Conservation (phyloP, 2,113 vertebrate species). For the Psittacara wagleri region DNA sequence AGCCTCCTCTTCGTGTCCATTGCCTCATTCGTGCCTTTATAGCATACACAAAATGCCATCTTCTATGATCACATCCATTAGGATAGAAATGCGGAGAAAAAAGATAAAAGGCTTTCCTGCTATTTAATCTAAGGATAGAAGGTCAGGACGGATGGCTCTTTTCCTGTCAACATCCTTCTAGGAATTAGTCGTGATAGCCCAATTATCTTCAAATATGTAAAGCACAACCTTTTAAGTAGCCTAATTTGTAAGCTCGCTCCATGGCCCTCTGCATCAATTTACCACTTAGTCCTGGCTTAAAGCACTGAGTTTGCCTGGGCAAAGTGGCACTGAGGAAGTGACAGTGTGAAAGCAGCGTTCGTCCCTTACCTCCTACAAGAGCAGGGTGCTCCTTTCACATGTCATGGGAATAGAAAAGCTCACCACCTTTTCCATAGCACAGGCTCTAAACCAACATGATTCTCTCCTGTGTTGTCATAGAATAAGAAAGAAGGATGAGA, state of each 20-base stretch:
- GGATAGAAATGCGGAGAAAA: background rate
- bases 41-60: background rate
- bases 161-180: background rate
- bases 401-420: background rate
- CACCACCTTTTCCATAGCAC: background rate
- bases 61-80: background rate
- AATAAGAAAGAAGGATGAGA: background rate
- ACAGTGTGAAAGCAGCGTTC: background rate
- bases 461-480: background rate
- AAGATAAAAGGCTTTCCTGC: background rate
- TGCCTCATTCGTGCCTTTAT: background rate
- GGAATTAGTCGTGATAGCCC: background rate
- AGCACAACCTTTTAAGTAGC: background rate
- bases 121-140: background rate
- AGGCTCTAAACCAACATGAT: background rate
- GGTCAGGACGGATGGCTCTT: background rate
- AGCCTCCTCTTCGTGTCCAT: background rate
- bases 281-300: background rate
- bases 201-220: constrained; percentile 26
- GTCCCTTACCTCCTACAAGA: background rate
- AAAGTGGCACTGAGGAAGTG: background rate
- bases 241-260: background rate
- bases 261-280: background rate
- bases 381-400: accelerated
- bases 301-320: background rate